Conservation (phyloP, 92 coral and sea anemone species). For the Porites rus region DNA sequence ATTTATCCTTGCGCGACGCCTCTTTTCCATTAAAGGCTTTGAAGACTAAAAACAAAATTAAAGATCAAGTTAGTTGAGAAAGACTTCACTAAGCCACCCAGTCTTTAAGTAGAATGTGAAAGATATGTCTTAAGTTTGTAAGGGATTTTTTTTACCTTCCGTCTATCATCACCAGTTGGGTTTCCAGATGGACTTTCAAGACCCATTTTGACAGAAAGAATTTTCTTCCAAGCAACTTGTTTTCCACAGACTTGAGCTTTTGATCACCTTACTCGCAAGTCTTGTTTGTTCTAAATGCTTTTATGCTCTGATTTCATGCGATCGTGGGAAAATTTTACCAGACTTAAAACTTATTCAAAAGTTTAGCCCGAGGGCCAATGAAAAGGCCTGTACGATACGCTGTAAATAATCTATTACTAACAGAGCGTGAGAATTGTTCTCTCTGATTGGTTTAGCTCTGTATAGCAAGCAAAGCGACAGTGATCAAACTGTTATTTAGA, state of each 20-base stretch:
- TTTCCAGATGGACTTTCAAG: constrained; percentile 56
- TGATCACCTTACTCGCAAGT: background rate
- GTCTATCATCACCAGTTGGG: constrained; percentile 32
- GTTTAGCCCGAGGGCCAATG: constrained; percentile 61
- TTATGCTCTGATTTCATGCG: constrained; percentile 45
- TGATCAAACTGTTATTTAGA: constrained; percentile 52
- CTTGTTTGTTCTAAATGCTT: background rate
- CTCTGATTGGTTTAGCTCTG: constrained; percentile 62
- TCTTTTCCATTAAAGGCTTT: constrained; percentile 87
- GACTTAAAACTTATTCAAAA: constrained; percentile 34
- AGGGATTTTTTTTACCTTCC: constrained; percentile 57
- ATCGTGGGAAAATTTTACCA: constrained; percentile 83
- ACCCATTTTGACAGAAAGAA: constrained; percentile 51
- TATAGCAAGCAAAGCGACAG: constrained; percentile 22
- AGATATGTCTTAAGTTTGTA: background rate
- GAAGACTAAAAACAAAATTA: constrained; percentile 60
- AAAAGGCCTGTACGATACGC: constrained; percentile 27
- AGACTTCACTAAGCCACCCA: background rate
- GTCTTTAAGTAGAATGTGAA: background rate
- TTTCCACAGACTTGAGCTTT: background rate
- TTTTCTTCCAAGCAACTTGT: background rate
- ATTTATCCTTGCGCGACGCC: constrained; percentile 86
- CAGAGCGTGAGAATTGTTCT: constrained; percentile 71
- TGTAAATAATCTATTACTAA: constrained; percentile 47
- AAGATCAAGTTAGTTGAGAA: background rate